Conservation (phyloP, 2,888 invertebrate genomes). For the Pheosia gnoma region DNA sequence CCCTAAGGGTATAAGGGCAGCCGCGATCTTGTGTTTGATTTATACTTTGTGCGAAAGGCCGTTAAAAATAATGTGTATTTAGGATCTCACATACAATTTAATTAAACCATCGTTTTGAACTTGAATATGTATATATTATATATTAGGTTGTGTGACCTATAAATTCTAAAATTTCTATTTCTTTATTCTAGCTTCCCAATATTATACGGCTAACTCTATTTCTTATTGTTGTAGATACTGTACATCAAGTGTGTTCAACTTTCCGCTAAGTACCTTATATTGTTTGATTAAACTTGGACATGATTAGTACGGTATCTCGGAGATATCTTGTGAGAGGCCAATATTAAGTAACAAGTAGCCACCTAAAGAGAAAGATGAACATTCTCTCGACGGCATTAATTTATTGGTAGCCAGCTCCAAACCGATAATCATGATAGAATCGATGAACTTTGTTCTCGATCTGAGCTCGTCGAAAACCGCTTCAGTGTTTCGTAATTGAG, state of each 20-base stretch:
- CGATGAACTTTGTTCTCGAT: conserved; percentile 74
- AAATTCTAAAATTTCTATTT: too few species aligned
- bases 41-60: conserved; percentile 29
- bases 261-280: background rate
- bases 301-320: background rate
- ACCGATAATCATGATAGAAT: conserved; percentile 73
- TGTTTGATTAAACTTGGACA: background rate
- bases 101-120: background rate
- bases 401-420: conserved; percentile 44
- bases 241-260: background rate
- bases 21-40: conserved; percentile 47
- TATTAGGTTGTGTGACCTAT: background rate
- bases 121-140: background rate
- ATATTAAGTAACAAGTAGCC: conserved; percentile 3
- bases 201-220: background rate
- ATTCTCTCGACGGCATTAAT: conserved; percentile 40
- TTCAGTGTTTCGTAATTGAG: conserved; percentile 81
- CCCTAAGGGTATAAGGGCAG: conserved; percentile 42
- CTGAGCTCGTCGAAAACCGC: conserved; percentile 67
- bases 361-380: conserved; percentile 22
- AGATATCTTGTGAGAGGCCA: conserved; percentile 4
- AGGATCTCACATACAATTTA: conserved; percentile 15
- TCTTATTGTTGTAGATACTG: background rate
- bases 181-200: too few species aligned
- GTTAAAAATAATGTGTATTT: conserved; percentile 10